phyloP scores from a whole-genome alignment of 1,140 invertebrate genomes.

The Drosophila albomicans region DNA sequence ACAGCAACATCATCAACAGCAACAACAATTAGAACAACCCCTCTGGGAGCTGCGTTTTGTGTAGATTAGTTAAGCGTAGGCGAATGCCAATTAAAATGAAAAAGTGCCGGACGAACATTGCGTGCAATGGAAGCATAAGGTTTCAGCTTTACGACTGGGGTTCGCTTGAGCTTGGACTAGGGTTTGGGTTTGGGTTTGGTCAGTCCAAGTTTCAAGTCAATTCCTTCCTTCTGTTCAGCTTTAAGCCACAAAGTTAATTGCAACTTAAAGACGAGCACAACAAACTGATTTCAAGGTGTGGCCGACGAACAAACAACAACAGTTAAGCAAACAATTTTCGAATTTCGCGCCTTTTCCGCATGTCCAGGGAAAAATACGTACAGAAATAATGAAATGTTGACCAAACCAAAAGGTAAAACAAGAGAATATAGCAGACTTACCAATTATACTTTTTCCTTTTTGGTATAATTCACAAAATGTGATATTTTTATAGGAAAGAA shows the following conservation, averaged over 20 bases:
- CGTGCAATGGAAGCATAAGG: conserved; percentile 69
- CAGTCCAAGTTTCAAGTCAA: conserved; percentile 24
- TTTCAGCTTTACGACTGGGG: conserved; percentile 12
- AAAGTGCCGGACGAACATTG: conserved; percentile 62
- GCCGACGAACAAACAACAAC: conserved; percentile 17
- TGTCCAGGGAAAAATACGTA: background rate
- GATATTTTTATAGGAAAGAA: no score
- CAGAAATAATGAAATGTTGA: conserved; percentile 42
- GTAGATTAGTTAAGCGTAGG: conserved; percentile 79
- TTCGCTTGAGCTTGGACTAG: background rate
- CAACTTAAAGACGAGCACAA: conserved; percentile 72
- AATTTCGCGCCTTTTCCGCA: conserved; percentile 72
- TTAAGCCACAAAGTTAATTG: conserved; percentile 73
- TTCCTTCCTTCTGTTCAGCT: conserved; percentile 36
- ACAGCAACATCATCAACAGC: conserved; percentile 20
- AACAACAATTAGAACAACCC: conserved; percentile 49
- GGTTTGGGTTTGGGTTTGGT: conserved; percentile 39
- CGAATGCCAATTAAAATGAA: conserved; percentile 75
- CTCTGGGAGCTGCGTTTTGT: conserved; percentile 75
- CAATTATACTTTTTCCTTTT: no score
- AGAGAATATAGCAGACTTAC: conserved; percentile 1
- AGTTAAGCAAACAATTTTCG: conserved; percentile 74
- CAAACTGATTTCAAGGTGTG: conserved; percentile 76
- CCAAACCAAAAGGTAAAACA: conserved; percentile 44
- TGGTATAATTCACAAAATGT: no score